Evolutionary conservation across 2,888 invertebrate genomes (phyloP).

Genomic region (Meteorus colon): DNA sequence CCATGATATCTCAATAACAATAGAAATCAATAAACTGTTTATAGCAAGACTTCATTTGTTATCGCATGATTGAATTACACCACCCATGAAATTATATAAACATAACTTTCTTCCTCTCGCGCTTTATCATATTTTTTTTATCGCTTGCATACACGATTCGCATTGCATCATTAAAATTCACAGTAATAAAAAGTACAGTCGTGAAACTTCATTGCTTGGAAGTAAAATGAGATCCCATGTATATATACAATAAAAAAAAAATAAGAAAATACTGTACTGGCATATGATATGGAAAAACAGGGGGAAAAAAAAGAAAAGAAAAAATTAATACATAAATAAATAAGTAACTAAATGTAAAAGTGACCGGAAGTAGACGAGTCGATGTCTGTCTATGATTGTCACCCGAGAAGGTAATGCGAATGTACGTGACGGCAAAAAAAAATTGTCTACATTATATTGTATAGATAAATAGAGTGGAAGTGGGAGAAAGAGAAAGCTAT

Average conservation of each 20-base stretch:
- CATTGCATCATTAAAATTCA: conserved; percentile 29
- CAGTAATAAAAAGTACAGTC: conserved; percentile 4
- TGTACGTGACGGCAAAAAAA: not conserved
- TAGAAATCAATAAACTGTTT: conserved; percentile 2
- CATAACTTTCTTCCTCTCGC: not conserved
- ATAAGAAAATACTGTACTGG: conserved; percentile 15
- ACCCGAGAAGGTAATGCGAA: not conserved
- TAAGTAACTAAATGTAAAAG: not conserved
- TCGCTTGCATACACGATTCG: not conserved
- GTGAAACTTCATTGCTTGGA: not conserved
- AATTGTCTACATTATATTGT: not conserved
- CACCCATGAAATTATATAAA: not conserved
- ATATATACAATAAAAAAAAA: not conserved
- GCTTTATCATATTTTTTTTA: not conserved
- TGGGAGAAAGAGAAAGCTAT: conserved; percentile 6
- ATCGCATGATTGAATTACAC: not conserved
- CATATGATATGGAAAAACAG: conserved; percentile 19
- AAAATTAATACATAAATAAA: conserved; percentile 8
- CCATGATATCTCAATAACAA: not conserved
- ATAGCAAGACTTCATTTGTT: conserved; percentile 26
- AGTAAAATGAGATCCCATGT: not conserved
- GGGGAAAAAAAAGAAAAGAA: not conserved
- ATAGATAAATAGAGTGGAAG: not conserved
- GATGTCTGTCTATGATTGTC: conserved; percentile 47
- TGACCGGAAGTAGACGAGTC: conserved; percentile 61